Evolutionary conservation across 2,888 invertebrate genomes (phyloP).

Genomic region (Eubasilissa splendida): DNA sequence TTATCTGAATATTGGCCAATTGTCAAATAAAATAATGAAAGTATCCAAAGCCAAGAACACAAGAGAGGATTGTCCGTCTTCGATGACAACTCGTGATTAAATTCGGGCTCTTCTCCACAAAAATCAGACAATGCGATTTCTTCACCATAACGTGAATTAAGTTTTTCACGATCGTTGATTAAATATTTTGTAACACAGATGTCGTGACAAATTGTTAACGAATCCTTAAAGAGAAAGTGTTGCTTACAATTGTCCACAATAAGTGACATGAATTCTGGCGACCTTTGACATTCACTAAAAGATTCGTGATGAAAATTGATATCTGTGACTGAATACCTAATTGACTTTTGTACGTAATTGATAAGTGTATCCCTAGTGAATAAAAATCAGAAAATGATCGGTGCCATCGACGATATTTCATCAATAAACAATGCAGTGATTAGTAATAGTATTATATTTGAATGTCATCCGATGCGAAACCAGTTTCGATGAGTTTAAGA

Average conservation of each 20-base stretch:
- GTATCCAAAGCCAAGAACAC: constrained; percentile 1
- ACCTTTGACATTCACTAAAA: constrained; percentile 39
- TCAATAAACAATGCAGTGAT: background rate
- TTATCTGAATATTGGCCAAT: constrained; percentile 3
- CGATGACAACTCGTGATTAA: constrained; percentile 23
- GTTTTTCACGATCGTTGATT: constrained; percentile 29
- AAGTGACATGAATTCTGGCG: constrained; percentile 33
- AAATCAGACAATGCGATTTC: constrained; percentile 30
- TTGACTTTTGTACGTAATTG: constrained; percentile 22
- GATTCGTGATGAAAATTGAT: constrained; percentile 43
- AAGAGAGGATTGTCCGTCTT: background rate
- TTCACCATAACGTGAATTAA: constrained; percentile 16
- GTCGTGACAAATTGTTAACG: constrained; percentile 34
- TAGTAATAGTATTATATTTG: too few relatives aligned
- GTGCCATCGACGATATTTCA: background rate
- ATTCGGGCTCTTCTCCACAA: constrained; percentile 10
- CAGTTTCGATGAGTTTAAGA: too few relatives aligned
- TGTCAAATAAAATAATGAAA: constrained; percentile 8
- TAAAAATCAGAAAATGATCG: constrained; percentile 2
- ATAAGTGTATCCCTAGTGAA: constrained; percentile 1
- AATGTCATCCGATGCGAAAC: too few relatives aligned
- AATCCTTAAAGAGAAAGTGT: constrained; percentile 41
- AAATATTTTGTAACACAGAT: constrained; percentile 30
- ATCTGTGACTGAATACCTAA: constrained; percentile 19
- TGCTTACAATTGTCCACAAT: constrained; percentile 32